Conservation (phyloP, 2,888 invertebrate genomes). For the Galerucella nymphaeae region DNA sequence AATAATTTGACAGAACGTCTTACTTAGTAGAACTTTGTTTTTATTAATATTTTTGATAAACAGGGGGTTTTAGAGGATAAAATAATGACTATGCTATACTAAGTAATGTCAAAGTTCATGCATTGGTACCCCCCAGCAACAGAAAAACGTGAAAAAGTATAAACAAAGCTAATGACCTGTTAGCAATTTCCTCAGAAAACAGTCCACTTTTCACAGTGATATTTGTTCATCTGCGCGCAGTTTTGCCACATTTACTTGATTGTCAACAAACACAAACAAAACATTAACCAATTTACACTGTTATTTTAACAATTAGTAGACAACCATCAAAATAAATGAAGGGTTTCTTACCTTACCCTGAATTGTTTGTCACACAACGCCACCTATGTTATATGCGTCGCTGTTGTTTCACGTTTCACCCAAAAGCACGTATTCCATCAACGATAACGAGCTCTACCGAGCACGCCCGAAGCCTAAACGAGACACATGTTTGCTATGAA, state of each 20-base stretch:
- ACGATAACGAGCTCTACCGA: constrained; percentile 58
- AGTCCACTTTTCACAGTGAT: constrained; percentile 52
- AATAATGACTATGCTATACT: constrained; percentile 3
- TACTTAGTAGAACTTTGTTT: constrained; percentile 34
- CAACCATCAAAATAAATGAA: constrained; percentile 61
- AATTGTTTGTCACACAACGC: constrained; percentile 62
- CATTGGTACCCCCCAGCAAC: constrained; percentile 29
- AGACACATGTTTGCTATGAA: constrained; percentile 60
- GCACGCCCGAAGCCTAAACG: constrained; percentile 56
- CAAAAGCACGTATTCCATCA: constrained; percentile 65
- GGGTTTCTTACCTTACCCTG: constrained; percentile 66
- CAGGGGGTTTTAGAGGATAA: background rate
- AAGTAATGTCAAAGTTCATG: constrained; percentile 41
- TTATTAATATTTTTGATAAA: background rate
- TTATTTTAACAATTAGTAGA: constrained; percentile 50
- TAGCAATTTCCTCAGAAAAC: constrained; percentile 62
- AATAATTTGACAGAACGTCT: constrained; percentile 39
- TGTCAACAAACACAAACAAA: constrained; percentile 44
- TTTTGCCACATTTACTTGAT: constrained; percentile 35
- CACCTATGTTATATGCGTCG: constrained; percentile 66
- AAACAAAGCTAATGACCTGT: constrained; percentile 67
- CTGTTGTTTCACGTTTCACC: constrained; percentile 59
- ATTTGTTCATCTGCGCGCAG: constrained; percentile 42
- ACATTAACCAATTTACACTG: constrained; percentile 50
- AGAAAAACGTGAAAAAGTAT: constrained; percentile 50